Evolutionary conservation across 1,140 invertebrate genomes (phyloP).

Genomic region (Drosophila novamexicana): DNA sequence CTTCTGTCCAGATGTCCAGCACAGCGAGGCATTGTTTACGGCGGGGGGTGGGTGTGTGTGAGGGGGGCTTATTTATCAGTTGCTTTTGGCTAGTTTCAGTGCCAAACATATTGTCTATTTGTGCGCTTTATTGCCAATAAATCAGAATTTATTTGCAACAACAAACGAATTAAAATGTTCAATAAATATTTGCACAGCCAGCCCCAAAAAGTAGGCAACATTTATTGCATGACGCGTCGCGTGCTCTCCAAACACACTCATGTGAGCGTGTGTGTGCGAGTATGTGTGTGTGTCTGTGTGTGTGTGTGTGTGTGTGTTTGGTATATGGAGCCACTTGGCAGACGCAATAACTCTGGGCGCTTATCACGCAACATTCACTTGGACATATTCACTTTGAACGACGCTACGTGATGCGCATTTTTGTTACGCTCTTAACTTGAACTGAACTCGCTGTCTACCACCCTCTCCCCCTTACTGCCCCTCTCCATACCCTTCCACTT

Average conservation of each 20-base stretch:
- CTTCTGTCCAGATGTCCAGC: conserved; percentile 46
- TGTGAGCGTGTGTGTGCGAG: conserved; percentile 36
- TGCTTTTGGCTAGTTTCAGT: conserved; percentile 42
- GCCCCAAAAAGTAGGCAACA: conserved; percentile 53
- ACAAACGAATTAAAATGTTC: conserved; percentile 84
- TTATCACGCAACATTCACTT: conserved; percentile 60
- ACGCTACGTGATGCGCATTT: conserved; percentile 74
- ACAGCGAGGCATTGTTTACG: not conserved
- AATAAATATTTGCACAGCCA: conserved; percentile 82
- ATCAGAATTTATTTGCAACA: conserved; percentile 84
- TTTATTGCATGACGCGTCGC: conserved; percentile 35
- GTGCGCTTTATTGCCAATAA: conserved; percentile 84
- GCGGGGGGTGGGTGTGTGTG: conserved; percentile 9
- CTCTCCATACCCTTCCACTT: not conserved
- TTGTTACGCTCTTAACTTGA: conserved; percentile 66
- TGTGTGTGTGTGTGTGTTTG: conserved; percentile 15
- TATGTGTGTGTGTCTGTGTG: conserved; percentile 9
- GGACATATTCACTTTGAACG: conserved; percentile 77
- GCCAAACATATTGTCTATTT: conserved; percentile 68
- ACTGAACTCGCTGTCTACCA: conserved; percentile 3
- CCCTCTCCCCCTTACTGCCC: not conserved
- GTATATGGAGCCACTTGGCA: conserved; percentile 42
- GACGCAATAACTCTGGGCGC: conserved; percentile 46
- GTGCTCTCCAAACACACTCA: conserved; percentile 11
- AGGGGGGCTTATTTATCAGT: conserved; percentile 50